phyloP scores from a whole-genome alignment of 1,140 invertebrate genomes.

The Papilio glaucus region DNA sequence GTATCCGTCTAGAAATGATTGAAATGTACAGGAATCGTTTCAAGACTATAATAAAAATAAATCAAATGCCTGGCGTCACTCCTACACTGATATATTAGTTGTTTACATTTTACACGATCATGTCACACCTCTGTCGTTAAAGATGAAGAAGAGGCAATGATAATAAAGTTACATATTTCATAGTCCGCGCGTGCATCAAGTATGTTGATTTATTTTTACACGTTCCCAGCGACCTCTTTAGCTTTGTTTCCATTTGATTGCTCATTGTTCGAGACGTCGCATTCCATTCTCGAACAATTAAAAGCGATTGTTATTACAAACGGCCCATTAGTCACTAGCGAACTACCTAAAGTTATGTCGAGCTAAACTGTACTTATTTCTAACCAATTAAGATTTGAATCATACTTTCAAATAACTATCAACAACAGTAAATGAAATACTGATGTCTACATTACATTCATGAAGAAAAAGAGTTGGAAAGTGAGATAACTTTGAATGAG shows the following conservation, averaged over 20 bases:
- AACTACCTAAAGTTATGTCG: constrained; percentile 40
- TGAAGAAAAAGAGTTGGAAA: too few species aligned
- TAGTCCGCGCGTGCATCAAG: constrained; percentile 53
- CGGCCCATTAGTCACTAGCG: constrained; percentile 44
- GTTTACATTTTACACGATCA: background rate
- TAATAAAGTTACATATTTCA: constrained; percentile 16
- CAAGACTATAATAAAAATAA: too few species aligned
- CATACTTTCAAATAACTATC: background rate
- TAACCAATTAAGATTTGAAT: constrained; percentile 11
- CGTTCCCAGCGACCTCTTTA: constrained; percentile 54
- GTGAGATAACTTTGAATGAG: too few species aligned
- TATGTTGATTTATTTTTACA: constrained; percentile 58
- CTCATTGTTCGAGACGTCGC: constrained; percentile 53
- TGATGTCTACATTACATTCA: too few species aligned
- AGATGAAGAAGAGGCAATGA: background rate
- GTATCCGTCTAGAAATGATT: too few species aligned
- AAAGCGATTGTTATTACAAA: constrained; percentile 51
- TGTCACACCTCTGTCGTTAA: background rate
- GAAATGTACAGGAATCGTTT: too few species aligned
- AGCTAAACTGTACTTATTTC: constrained; percentile 1
- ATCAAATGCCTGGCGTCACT: too few species aligned
- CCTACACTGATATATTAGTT: background rate
- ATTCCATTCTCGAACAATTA: constrained; percentile 54
- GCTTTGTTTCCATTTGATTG: constrained; percentile 61
- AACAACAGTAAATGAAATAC: too few species aligned